phyloP scores from a whole-genome alignment of 2,113 vertebrate genomes.

The Dicaeum eximium region DNA sequence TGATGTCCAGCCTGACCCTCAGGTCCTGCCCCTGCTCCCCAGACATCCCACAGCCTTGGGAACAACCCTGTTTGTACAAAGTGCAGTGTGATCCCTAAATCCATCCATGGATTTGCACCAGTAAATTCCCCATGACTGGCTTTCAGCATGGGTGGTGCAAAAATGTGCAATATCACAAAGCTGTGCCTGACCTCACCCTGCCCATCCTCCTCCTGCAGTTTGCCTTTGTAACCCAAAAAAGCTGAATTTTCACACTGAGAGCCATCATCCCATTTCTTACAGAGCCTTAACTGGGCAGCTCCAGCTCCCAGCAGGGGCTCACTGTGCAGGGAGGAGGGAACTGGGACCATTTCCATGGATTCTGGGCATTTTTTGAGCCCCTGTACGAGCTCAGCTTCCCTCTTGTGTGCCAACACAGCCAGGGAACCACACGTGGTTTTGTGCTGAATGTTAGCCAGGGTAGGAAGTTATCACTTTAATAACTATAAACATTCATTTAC shows the following conservation, averaged over 20 bases:
- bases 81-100: neutral
- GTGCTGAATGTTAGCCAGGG: neutral
- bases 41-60: neutral
- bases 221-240: rapidly evolving
- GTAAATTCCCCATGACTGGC: rapidly evolving
- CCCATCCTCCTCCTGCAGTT: rapidly evolving
- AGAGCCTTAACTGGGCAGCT: neutral
- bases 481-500: slow-evolving; percentile 63
- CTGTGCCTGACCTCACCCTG: neutral
- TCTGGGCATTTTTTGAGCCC: neutral
- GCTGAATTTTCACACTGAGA: neutral
- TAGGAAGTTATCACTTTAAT: slow-evolving; percentile 49
- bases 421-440: neutral
- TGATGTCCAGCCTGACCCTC: neutral
- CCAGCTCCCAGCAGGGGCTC: neutral
- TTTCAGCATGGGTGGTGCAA: rapidly evolving
- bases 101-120: rapidly evolving
- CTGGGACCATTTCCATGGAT: rapidly evolving
- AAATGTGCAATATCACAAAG: rapidly evolving
- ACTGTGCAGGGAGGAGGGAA: neutral
- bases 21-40: neutral
- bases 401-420: neutral
- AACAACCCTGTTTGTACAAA: rapidly evolving
- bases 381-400: rapidly evolving
- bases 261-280: rapidly evolving